Base-by-base conservation (phyloP, 2,888 invertebrate genomes). In the Aporophyla nigra region DNA sequence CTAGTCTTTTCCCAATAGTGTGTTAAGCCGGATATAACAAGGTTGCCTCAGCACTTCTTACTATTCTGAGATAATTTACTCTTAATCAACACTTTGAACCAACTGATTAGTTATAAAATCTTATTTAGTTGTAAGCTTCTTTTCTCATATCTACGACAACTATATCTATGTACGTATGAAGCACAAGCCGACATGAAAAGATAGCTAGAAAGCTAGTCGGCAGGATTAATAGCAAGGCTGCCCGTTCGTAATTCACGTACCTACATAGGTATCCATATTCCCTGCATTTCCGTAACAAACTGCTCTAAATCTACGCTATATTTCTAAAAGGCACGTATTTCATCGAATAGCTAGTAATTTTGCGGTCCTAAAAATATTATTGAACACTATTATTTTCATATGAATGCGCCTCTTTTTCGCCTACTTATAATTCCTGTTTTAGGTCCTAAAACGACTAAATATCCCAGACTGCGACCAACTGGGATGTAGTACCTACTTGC, bases 201-300 rank as follows among this genome's bases (percentile, higher is more conserved):
- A 51, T 27, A 21, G 33, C 33, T 33, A 33, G 33, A 33, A 33
- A 27, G 58, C 76, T 19, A 43, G 76, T 75, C 76, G 75, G 19
- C 33, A 49, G 16, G 1, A 33, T 40, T 46, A 74, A 40, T 58
- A 73, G 21, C 24, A 59, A 16, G 5, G 16, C 49, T 75, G 75
- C 74, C 49, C 59, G 49, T 59, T 40, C 14, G 59, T 21, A 59
- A 51, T 43, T 16, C 5, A 74, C 16, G 40, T 71, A 71, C 12
- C 6, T 27, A 14, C 46, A 40, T 24, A 40, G 24, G 21, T 40
- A 71, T 69, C n/a, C 70, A 5, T 27, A 27, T 19, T 19, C 14
- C 4, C 19, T 40, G 49, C 49, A 27, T 40, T 24, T 73, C 24
- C 21, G 33, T 24, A 19, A 24, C 49, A 16, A 40, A 58, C 19